Percentiles rank a stretch among this genome's conserved stretches.
phyloP scores from a whole-genome alignment of 1,140 invertebrate species.

The Eulimnadia texana region DNA sequence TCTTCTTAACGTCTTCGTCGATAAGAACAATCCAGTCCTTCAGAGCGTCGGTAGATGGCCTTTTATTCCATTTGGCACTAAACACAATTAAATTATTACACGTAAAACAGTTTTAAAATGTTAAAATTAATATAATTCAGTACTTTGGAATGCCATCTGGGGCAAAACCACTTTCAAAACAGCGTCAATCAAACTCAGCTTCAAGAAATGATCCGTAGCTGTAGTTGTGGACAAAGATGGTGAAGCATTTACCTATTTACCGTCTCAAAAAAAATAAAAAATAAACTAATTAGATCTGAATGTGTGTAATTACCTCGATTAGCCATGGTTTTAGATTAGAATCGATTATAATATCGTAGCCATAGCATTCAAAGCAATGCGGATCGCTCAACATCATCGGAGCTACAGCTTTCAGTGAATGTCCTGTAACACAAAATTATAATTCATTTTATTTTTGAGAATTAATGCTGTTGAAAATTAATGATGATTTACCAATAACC shows the following conservation, averaged over 20 bases:
- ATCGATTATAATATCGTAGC: constrained; percentile 78
- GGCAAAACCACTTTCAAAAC: constrained; percentile 82
- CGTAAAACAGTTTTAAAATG: not conserved
- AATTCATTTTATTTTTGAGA: not conserved
- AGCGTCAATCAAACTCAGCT: constrained; percentile 90
- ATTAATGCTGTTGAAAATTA: not conserved
- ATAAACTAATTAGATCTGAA: too few species aligned
- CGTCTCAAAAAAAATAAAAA: constrained; percentile 17
- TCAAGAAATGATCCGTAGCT: constrained; percentile 86
- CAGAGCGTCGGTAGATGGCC: constrained; percentile 15
- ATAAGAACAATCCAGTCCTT: constrained; percentile 12
- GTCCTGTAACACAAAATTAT: constrained; percentile 65
- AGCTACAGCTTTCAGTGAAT: constrained; percentile 58
- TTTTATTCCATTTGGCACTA: constrained; percentile 16
- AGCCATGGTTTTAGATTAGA: constrained; percentile 72
- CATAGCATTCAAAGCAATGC: constrained; percentile 70
- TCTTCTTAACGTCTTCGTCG: constrained; percentile 15
- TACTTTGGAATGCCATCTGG: constrained; percentile 78
- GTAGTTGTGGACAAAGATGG: constrained; percentile 89
- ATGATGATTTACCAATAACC: constrained; percentile 30
- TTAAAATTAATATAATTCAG: constrained; percentile 16
- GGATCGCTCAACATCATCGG: constrained; percentile 58
- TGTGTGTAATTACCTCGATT: constrained; percentile 41
- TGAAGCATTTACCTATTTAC: constrained; percentile 73
- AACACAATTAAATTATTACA: not conserved